Conservation (phyloP, 2,113 vertebrate species). For the Poecilia latipinna region DNA sequence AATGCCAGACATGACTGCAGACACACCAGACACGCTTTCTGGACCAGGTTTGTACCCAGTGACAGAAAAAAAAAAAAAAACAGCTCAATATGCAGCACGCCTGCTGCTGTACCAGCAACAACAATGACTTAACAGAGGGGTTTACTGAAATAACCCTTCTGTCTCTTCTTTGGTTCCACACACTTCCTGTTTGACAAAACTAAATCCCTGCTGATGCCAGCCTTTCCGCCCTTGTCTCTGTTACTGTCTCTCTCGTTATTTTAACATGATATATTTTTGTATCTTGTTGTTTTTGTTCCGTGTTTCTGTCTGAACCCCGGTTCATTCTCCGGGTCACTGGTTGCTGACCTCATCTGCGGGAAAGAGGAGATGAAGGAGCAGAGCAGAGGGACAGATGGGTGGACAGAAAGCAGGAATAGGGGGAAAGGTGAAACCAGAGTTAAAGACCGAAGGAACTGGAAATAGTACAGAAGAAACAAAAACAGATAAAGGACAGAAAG, state of each 20-base stretch:
- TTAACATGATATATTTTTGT: slow-evolving; percentile 24
- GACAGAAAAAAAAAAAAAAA: slow-evolving; percentile 21
- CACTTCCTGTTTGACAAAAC: slow-evolving; percentile 79
- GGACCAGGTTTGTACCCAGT: slow-evolving; percentile 33
- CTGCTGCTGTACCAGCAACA: slow-evolving; percentile 57
- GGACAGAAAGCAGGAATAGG: slow-evolving; percentile 52
- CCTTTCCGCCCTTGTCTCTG: slow-evolving; percentile 70
- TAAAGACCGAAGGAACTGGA: slow-evolving; percentile 38
- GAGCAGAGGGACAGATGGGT: slow-evolving; percentile 44
- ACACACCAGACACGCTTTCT: slow-evolving; percentile 44
- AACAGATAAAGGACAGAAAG: slow-evolving; percentile 2
- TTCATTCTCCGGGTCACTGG: slow-evolving; percentile 64
- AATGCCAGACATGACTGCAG: slow-evolving; percentile 37
- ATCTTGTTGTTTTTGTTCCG: slow-evolving; percentile 16
- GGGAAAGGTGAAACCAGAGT: slow-evolving; percentile 61
- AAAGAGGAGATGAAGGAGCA: slow-evolving; percentile 40
- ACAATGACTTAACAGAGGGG: slow-evolving; percentile 75
- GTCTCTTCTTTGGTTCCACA: slow-evolving; percentile 69
- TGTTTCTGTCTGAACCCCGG: slow-evolving; percentile 31
- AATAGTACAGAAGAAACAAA: slow-evolving; percentile 29
- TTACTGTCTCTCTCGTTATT: slow-evolving; percentile 39
- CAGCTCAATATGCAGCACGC: slow-evolving; percentile 36
- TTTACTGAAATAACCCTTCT: slow-evolving; percentile 74
- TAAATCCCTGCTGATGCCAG: slow-evolving; percentile 77
- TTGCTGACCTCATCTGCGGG: slow-evolving; percentile 37